A percentile compares a stretch with the other conserved stretches of the same genome.
phyloP scores from a whole-genome alignment of 2,888 invertebrate genomes.

The Epirrhoe tristata region DNA sequence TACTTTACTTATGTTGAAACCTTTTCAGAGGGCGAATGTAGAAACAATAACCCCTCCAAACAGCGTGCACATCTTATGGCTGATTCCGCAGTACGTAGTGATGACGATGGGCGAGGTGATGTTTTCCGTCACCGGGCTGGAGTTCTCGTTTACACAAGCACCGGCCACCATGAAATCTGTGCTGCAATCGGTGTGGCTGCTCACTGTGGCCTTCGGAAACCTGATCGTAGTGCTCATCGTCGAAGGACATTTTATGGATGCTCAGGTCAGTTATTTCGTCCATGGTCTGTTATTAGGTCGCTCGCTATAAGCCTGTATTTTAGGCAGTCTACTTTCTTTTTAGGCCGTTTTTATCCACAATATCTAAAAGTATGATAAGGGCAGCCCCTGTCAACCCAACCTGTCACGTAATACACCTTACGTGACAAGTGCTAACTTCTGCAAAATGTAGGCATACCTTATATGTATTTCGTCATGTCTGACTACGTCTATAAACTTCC shows the following conservation, averaged over 20 bases:
- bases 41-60: constrained; percentile 88
- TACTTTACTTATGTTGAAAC: no score
- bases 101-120: constrained; percentile 97
- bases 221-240: constrained; percentile 96
- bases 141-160: constrained; percentile 98
- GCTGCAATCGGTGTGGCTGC: constrained; percentile 95
- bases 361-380: no score
- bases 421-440: no score
- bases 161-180: constrained; percentile 97
- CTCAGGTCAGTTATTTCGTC: constrained; percentile 85
- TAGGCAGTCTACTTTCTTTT: no score
- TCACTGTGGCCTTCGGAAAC: constrained; percentile 97
- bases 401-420: no score
- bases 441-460: no score
- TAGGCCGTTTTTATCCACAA: no score
- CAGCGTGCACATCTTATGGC: constrained; percentile 92
- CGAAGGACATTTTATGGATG: constrained; percentile 90
- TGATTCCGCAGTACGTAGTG: constrained; percentile 96
- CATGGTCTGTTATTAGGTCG: no score
- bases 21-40: constrained; percentile 60
- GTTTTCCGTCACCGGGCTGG: constrained; percentile 97
- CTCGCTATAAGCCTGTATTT: no score
- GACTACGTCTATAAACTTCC: no score
- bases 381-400: no score
- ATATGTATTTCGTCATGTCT: no score